phyloP scores from a whole-genome alignment of 2,113 vertebrate species.

The Sceloporus tristichus region DNA sequence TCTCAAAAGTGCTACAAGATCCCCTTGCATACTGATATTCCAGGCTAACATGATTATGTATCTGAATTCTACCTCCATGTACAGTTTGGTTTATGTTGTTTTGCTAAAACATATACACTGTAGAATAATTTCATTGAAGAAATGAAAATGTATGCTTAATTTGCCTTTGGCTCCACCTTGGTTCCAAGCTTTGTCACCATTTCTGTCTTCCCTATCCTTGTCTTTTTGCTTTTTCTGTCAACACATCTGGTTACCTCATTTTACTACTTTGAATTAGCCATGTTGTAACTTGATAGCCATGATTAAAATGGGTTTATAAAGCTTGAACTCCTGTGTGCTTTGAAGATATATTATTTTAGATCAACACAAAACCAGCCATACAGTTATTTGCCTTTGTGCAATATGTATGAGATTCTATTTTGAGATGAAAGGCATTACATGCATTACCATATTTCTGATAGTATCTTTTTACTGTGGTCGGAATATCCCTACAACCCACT shows the following conservation, averaged over 20 bases:
- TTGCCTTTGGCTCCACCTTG: not conserved
- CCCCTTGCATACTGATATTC: too few relatives aligned
- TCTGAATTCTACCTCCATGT: not conserved
- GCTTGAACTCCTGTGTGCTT: not conserved
- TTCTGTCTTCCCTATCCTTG: not conserved
- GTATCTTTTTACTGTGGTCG: slow-evolving; percentile 23
- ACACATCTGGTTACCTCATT: not conserved
- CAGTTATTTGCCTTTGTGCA: slow-evolving; percentile 27
- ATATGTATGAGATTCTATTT: slow-evolving; percentile 34
- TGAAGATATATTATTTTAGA: slow-evolving; percentile 19
- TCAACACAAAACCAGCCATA: slow-evolving; percentile 28
- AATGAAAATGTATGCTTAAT: not conserved
- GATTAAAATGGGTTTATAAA: not conserved
- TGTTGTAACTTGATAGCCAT: not conserved
- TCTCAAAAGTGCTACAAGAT: too few relatives aligned
- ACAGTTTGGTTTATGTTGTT: not conserved
- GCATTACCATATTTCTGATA: slow-evolving; percentile 41
- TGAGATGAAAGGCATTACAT: slow-evolving; percentile 19
- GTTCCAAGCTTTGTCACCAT: not conserved
- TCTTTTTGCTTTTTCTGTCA: not conserved
- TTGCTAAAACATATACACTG: not conserved
- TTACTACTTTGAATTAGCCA: not conserved
- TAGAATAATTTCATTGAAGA: not conserved
- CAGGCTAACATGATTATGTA: too few relatives aligned
- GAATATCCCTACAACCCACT: slow-evolving; percentile 34